Percentiles rank a stretch among this genome's conserved stretches.
Conservation (phyloP, 2,888 invertebrate genomes). For the Hydraecia micacea region DNA sequence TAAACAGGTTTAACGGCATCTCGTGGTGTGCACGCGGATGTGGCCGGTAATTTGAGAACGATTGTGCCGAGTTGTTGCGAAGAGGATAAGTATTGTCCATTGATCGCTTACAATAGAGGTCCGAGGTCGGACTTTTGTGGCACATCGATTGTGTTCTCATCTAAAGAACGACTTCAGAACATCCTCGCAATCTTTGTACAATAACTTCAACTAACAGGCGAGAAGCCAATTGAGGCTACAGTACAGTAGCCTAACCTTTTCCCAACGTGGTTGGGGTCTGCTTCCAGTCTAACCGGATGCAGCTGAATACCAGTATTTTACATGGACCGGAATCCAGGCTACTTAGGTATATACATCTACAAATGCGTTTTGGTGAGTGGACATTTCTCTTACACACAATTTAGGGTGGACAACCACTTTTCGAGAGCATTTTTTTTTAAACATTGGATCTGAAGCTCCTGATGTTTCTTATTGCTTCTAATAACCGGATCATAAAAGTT, state of each 20-base stretch:
- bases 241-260: neutral
- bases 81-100: constrained; percentile 73
- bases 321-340: neutral
- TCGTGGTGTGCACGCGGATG: constrained; percentile 75
- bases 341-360: neutral
- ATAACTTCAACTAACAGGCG: constrained; percentile 58
- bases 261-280: neutral
- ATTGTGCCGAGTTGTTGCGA: constrained; percentile 70
- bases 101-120: constrained; percentile 77
- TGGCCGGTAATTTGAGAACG: constrained; percentile 74
- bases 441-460: neutral
- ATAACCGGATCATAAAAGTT: neutral
- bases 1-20: constrained; percentile 78
- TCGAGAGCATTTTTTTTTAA: neutral
- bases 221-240: constrained; percentile 27
- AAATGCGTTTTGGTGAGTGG: neutral
- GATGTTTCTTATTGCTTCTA: neutral
- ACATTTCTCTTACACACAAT: neutral
- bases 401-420: neutral
- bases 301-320: neutral
- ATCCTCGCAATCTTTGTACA: constrained; percentile 71
- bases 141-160: constrained; percentile 80
- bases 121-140: constrained; percentile 80
- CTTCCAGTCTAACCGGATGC: neutral
- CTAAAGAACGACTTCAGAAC: constrained; percentile 76